phyloP scores from a whole-genome alignment of 2,888 invertebrate genomes.

The Conops quadrifasciatus region DNA sequence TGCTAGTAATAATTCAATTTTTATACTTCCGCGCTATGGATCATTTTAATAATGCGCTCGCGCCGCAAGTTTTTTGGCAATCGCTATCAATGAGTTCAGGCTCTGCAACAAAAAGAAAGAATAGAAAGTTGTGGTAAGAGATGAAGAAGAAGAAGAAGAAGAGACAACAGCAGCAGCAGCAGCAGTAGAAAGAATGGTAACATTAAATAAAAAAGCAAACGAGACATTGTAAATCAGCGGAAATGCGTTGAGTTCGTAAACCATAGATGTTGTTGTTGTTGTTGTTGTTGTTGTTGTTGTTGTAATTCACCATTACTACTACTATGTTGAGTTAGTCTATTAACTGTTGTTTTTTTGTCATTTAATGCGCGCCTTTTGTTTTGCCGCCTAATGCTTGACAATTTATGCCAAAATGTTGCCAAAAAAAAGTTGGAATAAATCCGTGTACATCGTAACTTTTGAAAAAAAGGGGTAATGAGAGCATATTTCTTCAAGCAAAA shows the following conservation, averaged over 20 bases:
- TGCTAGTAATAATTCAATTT: constrained; percentile 59
- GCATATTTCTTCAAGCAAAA: too few relatives aligned
- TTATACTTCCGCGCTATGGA: constrained; percentile 56
- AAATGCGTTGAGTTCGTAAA: neutral
- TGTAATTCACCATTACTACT: neutral
- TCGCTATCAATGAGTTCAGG: neutral
- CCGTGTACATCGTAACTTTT: neutral
- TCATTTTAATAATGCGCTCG: constrained; percentile 42
- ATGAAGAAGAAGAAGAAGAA: neutral
- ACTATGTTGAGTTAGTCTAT: neutral
- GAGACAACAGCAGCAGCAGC: too few relatives aligned
- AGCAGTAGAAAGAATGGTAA: neutral
- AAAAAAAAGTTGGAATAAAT: constrained; percentile 14
- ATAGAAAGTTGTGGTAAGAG: neutral
- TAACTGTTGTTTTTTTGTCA: neutral
- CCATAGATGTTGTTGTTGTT: neutral
- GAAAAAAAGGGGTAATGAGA: neutral
- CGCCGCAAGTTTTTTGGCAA: constrained; percentile 22
- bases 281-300: neutral
- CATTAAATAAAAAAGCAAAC: constrained; percentile 19
- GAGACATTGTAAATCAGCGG: constrained; percentile 14
- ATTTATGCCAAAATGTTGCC: constrained; percentile 27
- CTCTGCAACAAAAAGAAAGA: neutral
- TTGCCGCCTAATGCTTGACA: constrained; percentile 9
- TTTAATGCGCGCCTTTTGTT: constrained; percentile 22